These are phyloP conservation scores for Gastrophryne carolinensis DNA, from an alignment of 2,797 vertebrate genomes.

Conservation along the genomic window DNA sequence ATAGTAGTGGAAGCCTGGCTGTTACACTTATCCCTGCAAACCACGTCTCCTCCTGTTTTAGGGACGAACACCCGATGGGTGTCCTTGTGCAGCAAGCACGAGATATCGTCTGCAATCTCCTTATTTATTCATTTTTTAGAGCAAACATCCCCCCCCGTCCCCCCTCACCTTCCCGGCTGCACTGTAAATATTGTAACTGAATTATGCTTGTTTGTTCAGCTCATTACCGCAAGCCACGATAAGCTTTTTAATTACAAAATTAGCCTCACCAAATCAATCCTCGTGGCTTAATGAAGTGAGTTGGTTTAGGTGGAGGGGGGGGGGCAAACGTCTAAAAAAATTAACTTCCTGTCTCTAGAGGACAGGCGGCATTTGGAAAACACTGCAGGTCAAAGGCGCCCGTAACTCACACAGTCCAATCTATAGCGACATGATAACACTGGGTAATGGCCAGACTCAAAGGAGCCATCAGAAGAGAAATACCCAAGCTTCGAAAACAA, in stretches of 20 bases:
- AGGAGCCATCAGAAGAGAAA: too few relatives aligned
- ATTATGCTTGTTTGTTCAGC: conserved; percentile 75
- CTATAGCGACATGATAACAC: too few relatives aligned
- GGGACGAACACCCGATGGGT: too few relatives aligned
- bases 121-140: conserved; percentile 68
- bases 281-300: conserved; percentile 73
- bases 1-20: too few relatives aligned
- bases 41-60: too few relatives aligned
- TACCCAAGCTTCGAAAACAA: too few relatives aligned
- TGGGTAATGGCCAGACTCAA: too few relatives aligned
- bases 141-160: conserved; percentile 59
- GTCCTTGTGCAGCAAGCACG: too few relatives aligned
- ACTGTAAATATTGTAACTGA: conserved; percentile 75
- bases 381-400: too few relatives aligned
- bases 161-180: conserved; percentile 25
- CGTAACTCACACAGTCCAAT: too few relatives aligned
- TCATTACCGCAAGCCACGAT: conserved; percentile 75
- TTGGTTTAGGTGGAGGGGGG: conserved; percentile 44
- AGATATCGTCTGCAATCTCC: conserved; percentile 35
- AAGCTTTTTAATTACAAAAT: conserved; percentile 83
- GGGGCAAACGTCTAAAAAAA: neutral
- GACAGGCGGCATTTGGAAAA: neutral
- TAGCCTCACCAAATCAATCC: conserved; percentile 74
- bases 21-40: too few relatives aligned
- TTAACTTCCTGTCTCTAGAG: neutral